These are phyloP conservation scores for Polyommatus iphigenia DNA, from an alignment of 2,888 invertebrate species.

Conservation along the genomic window DNA sequence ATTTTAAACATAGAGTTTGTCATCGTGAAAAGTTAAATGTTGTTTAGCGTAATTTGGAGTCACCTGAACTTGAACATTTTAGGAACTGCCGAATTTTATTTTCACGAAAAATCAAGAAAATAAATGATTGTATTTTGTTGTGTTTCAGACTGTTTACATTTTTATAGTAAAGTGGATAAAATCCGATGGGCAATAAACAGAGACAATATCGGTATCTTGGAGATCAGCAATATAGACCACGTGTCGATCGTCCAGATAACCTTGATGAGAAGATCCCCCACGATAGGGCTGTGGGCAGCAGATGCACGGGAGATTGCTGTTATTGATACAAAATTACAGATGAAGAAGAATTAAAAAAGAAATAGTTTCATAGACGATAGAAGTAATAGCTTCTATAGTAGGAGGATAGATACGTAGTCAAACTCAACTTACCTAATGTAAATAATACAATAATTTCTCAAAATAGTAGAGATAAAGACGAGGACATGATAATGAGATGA, in stretches of 20 bases:
- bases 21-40: not conserved
- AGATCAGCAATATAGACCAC: constrained; percentile 49
- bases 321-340: constrained; percentile 53
- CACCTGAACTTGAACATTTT: not conserved
- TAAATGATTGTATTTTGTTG: not conserved
- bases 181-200: constrained; percentile 25
- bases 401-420: not conserved
- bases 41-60: not conserved
- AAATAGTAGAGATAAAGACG: no score
- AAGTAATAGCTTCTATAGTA: not conserved
- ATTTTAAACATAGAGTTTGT: not conserved
- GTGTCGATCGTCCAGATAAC: constrained; percentile 65
- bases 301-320: constrained; percentile 51
- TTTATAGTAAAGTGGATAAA: not conserved
- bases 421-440: no score
- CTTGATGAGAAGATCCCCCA: constrained; percentile 75
- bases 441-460: no score
- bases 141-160: not conserved
- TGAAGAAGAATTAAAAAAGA: constrained; percentile 31
- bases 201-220: constrained; percentile 21
- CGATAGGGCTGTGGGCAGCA: constrained; percentile 53
- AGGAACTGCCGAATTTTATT: no score
- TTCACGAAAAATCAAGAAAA: not conserved
- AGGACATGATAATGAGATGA: no score
- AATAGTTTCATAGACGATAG: constrained; percentile 27